Evolutionary conservation across 2,797 vertebrate genomes (phyloP).

Genomic region (Catharus ustulatus): DNA sequence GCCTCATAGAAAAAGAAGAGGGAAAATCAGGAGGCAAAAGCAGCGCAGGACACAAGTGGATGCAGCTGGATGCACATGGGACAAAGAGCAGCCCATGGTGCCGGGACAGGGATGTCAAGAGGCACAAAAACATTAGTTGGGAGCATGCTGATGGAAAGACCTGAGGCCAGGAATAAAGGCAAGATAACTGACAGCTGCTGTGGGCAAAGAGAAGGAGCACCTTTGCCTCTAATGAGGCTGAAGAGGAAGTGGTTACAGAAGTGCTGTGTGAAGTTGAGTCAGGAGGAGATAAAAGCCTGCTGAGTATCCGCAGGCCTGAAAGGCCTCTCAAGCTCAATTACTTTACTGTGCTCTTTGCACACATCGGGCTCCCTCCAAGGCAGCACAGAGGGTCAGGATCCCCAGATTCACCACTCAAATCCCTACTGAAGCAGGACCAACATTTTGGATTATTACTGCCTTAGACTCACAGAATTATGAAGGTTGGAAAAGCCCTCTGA

Average conservation of each 20-base stretch:
- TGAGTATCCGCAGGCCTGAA: background rate
- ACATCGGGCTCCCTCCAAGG: accelerated
- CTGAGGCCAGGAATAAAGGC: background rate
- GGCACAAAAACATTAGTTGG: background rate
- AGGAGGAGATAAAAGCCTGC: conserved; percentile 4
- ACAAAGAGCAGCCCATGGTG: background rate
- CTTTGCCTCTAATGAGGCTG: background rate
- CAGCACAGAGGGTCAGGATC: background rate
- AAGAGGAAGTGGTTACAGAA: conserved; percentile 17
- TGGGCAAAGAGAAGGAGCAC: background rate
- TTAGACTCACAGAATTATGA: background rate
- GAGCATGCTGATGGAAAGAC: background rate
- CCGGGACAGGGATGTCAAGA: background rate
- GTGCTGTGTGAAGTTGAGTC: background rate
- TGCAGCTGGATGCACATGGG: accelerated
- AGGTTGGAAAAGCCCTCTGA: background rate
- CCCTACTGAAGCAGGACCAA: background rate
- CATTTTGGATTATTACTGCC: background rate
- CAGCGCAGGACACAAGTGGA: background rate
- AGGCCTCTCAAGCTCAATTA: background rate
- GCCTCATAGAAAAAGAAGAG: background rate
- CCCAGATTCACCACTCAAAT: background rate
- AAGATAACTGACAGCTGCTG: background rate
- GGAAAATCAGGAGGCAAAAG: background rate
- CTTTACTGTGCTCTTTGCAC: background rate